A percentile compares a stretch with the other conserved stretches of the same genome.
Conservation (phyloP, 2,888 invertebrate genomes). For the Orthosia gracilis region DNA sequence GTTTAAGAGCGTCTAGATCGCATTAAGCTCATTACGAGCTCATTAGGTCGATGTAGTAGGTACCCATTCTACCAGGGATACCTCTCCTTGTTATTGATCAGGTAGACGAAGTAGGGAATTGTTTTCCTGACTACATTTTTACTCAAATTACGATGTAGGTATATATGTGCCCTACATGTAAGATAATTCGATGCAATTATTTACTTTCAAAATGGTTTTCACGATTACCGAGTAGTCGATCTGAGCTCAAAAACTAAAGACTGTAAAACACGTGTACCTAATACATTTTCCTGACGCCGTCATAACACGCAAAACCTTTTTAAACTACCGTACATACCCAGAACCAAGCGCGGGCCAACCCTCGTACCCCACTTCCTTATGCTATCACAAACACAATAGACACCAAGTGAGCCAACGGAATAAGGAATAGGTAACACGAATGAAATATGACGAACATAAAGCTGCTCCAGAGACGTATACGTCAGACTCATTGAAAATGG, state of each 20-base stretch:
- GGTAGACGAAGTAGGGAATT: neutral
- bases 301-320: slow-evolving; percentile 22
- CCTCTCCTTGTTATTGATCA: neutral
- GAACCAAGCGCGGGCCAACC: slow-evolving; percentile 25
- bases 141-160: neutral
- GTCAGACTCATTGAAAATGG: slow-evolving; percentile 57
- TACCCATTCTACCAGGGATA: neutral
- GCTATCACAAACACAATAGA: slow-evolving; percentile 56
- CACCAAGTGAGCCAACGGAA: slow-evolving; percentile 37
- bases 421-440: slow-evolving; percentile 47
- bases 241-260: slow-evolving; percentile 1
- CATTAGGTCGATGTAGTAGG: neutral
- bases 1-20: neutral
- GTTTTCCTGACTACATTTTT: neutral
- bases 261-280: neutral
- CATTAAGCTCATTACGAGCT: neutral
- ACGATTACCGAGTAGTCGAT: neutral
- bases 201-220: slow-evolving; percentile 12
- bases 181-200: neutral
- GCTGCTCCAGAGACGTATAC: slow-evolving; percentile 55
- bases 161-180: too few relatives aligned
- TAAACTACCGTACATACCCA: slow-evolving; percentile 24
- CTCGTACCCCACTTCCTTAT: slow-evolving; percentile 52
- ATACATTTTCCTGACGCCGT: neutral
- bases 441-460: slow-evolving; percentile 64